Base-by-base conservation (phyloP, 2,797 vertebrate species). In the Enteromius trimaculatus region DNA sequence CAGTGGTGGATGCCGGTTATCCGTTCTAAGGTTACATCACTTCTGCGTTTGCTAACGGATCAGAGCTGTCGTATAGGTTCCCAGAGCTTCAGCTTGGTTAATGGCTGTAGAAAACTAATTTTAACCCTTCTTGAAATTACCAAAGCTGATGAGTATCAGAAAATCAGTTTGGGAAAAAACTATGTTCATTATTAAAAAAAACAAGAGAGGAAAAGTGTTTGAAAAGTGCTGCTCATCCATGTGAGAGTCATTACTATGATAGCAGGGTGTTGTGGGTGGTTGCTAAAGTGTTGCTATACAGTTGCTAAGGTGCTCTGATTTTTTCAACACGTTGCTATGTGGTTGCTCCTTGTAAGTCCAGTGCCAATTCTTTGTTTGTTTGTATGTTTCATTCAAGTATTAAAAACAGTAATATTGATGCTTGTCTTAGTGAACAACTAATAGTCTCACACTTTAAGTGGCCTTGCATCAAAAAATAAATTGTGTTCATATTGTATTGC, bases 1-100 rank as follows among this genome's bases (percentile, higher is more conserved):
- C 79, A 70, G n/a, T 23, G n/a, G 42, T 76, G 64, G 71, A 82
- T 76, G 62, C 62, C 23, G 23, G 71, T 82, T 78, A 62, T 85
- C 47, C 23, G 14, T 65, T 78, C 53, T 58, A 66, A 64, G 42
- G 69, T 82, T 83, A 74, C 68, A 69, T 74, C 81, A 74, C 76
- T 58, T 69, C 47, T 79, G 19, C 80, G 34, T 87, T 81, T 69
- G 62, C 80, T 64, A 66, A 86, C 76, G 83, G 87, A 72, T 71
- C 17, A 65, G 72, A 68, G 83, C 62, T 89, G 69, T 81, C 2
- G 21, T 68, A 49, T 37, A 68, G 44, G 31, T 68, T 79, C 19
- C 17, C 72, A 51, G 39, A 17, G 51, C 51, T 68, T 69, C 37
- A 68, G 68, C 81, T 75, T 53, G 17, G 49, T 44, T 77, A 77